Evolutionary conservation across 1,140 invertebrate species (phyloP).

Genomic region (Drosophila bocqueti): DNA sequence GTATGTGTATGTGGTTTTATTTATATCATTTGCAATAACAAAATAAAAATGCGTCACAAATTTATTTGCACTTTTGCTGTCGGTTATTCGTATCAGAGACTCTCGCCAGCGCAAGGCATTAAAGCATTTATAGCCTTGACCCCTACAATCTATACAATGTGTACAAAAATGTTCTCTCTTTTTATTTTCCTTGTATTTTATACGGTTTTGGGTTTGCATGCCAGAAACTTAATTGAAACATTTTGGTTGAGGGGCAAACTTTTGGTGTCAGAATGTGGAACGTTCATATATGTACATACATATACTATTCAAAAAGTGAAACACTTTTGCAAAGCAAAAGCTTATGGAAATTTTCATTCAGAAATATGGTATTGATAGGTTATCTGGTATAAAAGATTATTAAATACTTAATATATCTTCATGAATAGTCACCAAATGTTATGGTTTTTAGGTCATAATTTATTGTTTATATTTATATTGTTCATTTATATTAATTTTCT

Average conservation of each 20-base stretch:
- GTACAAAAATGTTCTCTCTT: constrained; percentile 27
- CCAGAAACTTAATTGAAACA: constrained; percentile 37
- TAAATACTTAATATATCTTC: not conserved
- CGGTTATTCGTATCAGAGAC: constrained; percentile 34
- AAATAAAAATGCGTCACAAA: constrained; percentile 79
- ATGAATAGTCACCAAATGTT: not conserved
- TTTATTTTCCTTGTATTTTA: constrained; percentile 12
- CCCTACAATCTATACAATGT: constrained; percentile 51
- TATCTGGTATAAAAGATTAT: not conserved
- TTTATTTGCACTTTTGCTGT: constrained; percentile 78
- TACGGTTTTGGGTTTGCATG: constrained; percentile 13
- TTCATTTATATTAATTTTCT: not conserved
- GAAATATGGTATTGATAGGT: not conserved
- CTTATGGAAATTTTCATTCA: not conserved
- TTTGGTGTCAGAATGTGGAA: not conserved
- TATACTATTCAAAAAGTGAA: not conserved
- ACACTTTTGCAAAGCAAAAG: not conserved
- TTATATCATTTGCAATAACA: constrained; percentile 80
- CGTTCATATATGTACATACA: too few species aligned
- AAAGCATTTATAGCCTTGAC: constrained; percentile 47
- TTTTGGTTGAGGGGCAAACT: constrained; percentile 5
- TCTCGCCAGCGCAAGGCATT: constrained; percentile 13
- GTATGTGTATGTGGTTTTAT: constrained; percentile 33
- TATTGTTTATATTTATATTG: too few species aligned
- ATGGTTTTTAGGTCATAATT: not conserved